Evolutionary conservation across 2,797 vertebrate genomes (phyloP).

Genomic region (Halcyon chelicuti): DNA sequence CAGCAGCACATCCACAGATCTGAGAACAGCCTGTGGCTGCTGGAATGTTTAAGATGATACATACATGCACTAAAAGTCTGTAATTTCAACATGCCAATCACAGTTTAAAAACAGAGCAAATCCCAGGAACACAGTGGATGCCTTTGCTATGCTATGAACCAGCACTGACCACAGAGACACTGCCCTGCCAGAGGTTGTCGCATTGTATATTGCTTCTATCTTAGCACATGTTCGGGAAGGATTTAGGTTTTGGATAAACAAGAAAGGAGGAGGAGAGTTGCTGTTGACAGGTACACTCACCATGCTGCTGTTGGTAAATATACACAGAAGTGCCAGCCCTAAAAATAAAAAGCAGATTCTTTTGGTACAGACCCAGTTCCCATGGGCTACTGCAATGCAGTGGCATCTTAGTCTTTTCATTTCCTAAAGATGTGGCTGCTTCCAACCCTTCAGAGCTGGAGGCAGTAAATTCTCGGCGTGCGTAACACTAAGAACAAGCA

Average conservation of each 20-base stretch:
- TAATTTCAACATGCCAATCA: not conserved
- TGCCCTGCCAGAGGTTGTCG: not conserved
- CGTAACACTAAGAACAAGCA: not conserved
- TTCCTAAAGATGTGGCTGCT: not conserved
- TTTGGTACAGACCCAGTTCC: not conserved
- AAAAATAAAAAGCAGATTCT: not conserved
- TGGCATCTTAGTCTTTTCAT: not conserved
- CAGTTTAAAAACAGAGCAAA: not conserved
- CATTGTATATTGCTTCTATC: not conserved
- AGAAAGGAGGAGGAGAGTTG: not conserved
- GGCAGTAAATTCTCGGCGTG: not conserved
- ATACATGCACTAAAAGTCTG: not conserved
- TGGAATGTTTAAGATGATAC: not conserved
- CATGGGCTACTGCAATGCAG: not conserved
- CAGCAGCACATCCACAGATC: not conserved
- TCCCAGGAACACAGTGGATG: not conserved
- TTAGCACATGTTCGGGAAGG: not conserved
- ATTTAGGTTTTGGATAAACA: not conserved
- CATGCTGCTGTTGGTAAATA: not conserved
- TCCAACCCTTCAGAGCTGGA: not conserved
- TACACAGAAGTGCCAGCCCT: not conserved
- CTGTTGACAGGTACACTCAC: not conserved
- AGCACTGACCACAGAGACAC: not conserved
- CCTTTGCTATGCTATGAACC: not conserved
- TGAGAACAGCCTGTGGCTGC: not conserved